Percentiles rank a stretch among this genome's conserved stretches.
Evolutionary conservation across 2,888 invertebrate species (phyloP).

Genomic region (Panzeria rudis): DNA sequence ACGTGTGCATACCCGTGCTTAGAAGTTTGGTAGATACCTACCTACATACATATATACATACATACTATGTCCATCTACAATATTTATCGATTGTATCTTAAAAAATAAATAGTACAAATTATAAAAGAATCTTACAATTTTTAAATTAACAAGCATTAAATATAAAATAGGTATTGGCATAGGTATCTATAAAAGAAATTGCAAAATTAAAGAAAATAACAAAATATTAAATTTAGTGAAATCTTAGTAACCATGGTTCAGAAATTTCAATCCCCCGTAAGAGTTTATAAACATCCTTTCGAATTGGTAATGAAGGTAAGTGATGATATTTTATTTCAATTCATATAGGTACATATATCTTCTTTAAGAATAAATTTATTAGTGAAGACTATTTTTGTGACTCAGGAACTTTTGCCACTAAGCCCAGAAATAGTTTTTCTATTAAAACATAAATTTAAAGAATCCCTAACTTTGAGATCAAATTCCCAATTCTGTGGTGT

Average conservation of each 20-base stretch:
- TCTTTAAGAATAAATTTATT: neutral
- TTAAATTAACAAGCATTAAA: neutral
- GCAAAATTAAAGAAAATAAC: constrained; percentile 25
- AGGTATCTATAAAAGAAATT: constrained; percentile 6
- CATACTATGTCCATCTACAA: constrained; percentile 12
- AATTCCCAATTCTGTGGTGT: too few relatives aligned
- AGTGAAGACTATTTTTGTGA: neutral
- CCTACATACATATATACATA: neutral
- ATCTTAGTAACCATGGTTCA: constrained; percentile 90
- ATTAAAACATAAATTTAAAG: too few relatives aligned
- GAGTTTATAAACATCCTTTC: constrained; percentile 97
- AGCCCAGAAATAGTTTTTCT: too few relatives aligned
- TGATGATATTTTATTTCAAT: constrained; percentile 29
- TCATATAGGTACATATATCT: neutral
- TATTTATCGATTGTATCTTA: constrained; percentile 62
- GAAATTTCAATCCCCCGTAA: constrained; percentile 96
- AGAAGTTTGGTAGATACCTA: neutral
- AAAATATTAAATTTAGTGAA: neutral
- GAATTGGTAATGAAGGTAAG: constrained; percentile 98
- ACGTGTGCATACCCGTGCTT: constrained; percentile 48
- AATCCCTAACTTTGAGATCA: too few relatives aligned
- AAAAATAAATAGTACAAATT: constrained; percentile 8
- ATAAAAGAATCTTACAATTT: neutral
- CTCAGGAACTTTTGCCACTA: too few relatives aligned
- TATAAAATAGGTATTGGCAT: neutral